Base-by-base conservation (phyloP, 2,888 invertebrate species). In the Prionchulus punctatus region DNA sequence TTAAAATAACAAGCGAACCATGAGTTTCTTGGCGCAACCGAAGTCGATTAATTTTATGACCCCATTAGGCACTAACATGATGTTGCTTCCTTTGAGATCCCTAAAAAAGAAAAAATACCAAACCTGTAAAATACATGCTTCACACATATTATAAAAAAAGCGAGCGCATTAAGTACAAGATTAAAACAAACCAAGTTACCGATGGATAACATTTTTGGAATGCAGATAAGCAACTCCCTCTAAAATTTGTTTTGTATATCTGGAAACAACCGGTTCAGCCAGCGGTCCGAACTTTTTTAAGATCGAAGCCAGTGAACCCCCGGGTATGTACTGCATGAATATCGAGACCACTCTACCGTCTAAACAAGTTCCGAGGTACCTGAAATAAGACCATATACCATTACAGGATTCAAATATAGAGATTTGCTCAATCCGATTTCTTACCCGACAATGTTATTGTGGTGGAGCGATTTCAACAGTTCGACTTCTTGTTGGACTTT, bases 131-230 rank as follows among this genome's bases (percentile, higher is more conserved):
- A n/a, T n/a, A n/a, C n/a, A n/a, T n/a, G n/a, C n/a, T n/a, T n/a
- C n/a, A n/a, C n/a, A n/a, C n/a, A n/a, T n/a, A n/a, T n/a, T n/a
- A n/a, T n/a, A n/a, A n/a, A n/a, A n/a, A n/a, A n/a, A n/a, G n/a
- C n/a, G n/a, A n/a, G n/a, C n/a, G n/a, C n/a, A n/a, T n/a, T n/a
- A n/a, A n/a, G n/a, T n/a, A n/a, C n/a, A n/a, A n/a, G n/a, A n/a
- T n/a, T n/a, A n/a, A n/a, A n/a, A n/a, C n/a, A n/a, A n/a, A n/a
- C 72, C 57, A 72, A 72, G 57, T 68, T 69, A 58, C 70, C 67
- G 57, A 65, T 64, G 61, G 12, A 36, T 18, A 7, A 36, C 36
- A 36, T 36, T 36, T 36, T 36, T 36, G 12, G 36, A 36, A 36
- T 72, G 73, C 27, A 73, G 63, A 61, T 67, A 73, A 12, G 66